These are phyloP conservation scores for Aleiodes leptofemur DNA, from an alignment of 2,888 invertebrate species.

Conservation along the genomic window DNA sequence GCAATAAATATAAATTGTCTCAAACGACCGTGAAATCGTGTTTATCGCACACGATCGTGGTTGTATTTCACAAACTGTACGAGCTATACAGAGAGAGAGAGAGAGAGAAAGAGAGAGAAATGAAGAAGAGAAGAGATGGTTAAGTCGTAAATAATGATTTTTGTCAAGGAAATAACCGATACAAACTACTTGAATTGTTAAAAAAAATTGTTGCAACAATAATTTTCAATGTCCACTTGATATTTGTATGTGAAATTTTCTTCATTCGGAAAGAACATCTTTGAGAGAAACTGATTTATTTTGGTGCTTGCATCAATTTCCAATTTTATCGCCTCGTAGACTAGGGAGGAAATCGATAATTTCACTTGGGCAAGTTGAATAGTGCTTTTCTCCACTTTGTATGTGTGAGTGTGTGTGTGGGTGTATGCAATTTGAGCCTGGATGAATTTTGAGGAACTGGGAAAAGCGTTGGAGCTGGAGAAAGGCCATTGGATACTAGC, in stretches of 20 bases:
- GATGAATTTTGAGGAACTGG: constrained; percentile 36
- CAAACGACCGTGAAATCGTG: constrained; percentile 38
- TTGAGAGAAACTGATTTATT: neutral
- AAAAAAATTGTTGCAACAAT: constrained; percentile 21
- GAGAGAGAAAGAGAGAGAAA: no score
- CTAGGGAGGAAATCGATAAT: constrained; percentile 29
- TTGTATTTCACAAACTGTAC: constrained; percentile 39
- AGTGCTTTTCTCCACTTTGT: neutral
- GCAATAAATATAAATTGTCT: constrained; percentile 28
- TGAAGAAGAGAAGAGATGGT: neutral
- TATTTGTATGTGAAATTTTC: neutral
- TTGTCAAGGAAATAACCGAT: neutral
- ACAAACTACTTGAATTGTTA: constrained; percentile 10
- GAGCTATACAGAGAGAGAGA: constrained; percentile 15
- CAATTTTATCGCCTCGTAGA: neutral
- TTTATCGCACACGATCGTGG: constrained; percentile 42
- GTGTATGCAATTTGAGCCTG: neutral
- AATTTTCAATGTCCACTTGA: neutral
- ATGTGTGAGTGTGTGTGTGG: neutral
- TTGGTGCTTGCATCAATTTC: neutral
- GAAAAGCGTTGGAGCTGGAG: constrained; percentile 45
- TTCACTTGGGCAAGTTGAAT: constrained; percentile 30
- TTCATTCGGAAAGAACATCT: no score
- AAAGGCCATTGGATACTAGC: constrained; percentile 55
- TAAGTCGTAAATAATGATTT: constrained; percentile 43